Evolutionary conservation across 2,888 invertebrate species (phyloP).

Genomic region (Agrotis ipsilon): DNA sequence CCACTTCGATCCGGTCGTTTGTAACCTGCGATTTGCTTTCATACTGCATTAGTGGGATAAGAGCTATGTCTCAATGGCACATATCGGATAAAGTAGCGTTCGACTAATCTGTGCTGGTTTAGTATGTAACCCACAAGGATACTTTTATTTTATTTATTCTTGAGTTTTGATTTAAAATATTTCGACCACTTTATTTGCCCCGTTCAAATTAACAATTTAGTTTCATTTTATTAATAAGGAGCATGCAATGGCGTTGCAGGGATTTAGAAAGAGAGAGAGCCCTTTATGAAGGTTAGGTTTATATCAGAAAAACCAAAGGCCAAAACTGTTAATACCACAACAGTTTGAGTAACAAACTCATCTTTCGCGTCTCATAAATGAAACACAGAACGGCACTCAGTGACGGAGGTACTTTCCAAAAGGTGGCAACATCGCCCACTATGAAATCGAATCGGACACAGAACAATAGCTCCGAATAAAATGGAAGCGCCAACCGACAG

Average conservation of each 20-base stretch:
- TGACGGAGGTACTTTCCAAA: not conserved
- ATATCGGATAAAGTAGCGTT: constrained; percentile 25
- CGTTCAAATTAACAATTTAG: too few relatives aligned
- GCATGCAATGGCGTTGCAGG: too few relatives aligned
- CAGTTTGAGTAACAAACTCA: not conserved
- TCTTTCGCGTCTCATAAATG: not conserved
- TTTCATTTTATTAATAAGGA: not conserved
- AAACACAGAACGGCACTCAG: constrained; percentile 6
- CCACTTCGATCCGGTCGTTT: constrained; percentile 53
- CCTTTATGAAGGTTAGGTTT: not conserved
- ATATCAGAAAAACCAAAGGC: not conserved
- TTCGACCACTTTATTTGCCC: not conserved
- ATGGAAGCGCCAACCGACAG: constrained; percentile 51
- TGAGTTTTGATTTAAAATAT: not conserved
- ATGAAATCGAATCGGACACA: constrained; percentile 33
- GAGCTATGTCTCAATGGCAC: constrained; percentile 27
- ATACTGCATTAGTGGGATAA: constrained; percentile 50
- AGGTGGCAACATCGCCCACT: constrained; percentile 6
- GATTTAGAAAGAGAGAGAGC: too few relatives aligned
- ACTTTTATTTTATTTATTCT: not conserved
- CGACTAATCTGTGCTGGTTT: constrained; percentile 24
- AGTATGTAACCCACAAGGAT: not conserved
- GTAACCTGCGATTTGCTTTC: constrained; percentile 56
- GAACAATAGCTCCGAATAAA: constrained; percentile 53
- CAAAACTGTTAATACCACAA: not conserved